A percentile compares a stretch with the other conserved stretches of the same genome.
phyloP scores from a whole-genome alignment of 1,140 invertebrate genomes.

The Tetramorium alpestre region DNA sequence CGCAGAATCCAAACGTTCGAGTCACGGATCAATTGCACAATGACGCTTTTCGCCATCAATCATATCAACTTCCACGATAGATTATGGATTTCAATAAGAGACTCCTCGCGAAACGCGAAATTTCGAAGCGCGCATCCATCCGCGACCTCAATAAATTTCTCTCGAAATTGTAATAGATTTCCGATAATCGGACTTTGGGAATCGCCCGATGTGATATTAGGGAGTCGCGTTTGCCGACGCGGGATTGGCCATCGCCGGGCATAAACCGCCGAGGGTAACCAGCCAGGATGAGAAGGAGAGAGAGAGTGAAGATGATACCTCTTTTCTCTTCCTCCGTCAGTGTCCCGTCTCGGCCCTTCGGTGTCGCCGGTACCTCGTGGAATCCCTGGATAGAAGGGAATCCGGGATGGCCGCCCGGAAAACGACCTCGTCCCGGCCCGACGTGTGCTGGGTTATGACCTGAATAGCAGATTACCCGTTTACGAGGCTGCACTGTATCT shows the following conservation, averaged over 20 bases:
- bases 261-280: neutral
- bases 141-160: constrained; percentile 35
- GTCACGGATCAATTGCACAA: neutral
- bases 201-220: constrained; percentile 34
- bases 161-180: constrained; percentile 53
- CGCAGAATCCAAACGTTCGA: neutral
- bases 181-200: constrained; percentile 44
- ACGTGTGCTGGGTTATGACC: constrained; percentile 77
- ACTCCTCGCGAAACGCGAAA: constrained; percentile 15
- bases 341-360: constrained; percentile 18
- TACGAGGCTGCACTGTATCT: constrained; percentile 67
- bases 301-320: neutral
- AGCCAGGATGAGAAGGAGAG: too few relatives aligned
- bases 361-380: constrained; percentile 57
- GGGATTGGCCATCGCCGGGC: neutral
- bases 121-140: constrained; percentile 3
- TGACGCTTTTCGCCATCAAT: constrained; percentile 16
- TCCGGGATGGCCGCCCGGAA: constrained; percentile 75
- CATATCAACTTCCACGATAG: constrained; percentile 21
- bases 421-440: constrained; percentile 72
- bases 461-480: constrained; percentile 81
- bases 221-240: neutral
- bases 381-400: constrained; percentile 74
- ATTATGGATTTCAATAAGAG: constrained; percentile 47
- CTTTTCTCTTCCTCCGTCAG: constrained; percentile 3